phyloP scores from a whole-genome alignment of 2,113 vertebrate genomes.

The Tor tambroides region DNA sequence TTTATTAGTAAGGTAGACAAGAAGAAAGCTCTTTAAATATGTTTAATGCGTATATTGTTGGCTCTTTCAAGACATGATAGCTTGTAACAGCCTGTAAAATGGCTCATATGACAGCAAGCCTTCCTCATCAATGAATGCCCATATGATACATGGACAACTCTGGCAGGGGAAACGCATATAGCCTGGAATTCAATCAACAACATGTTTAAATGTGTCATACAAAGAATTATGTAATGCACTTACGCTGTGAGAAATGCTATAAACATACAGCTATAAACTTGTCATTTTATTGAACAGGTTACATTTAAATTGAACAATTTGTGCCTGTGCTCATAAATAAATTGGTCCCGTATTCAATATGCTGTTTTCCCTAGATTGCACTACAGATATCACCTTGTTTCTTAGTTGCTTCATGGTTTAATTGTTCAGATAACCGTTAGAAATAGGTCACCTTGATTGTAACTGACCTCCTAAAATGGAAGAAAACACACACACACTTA shows the following conservation, averaged over 20 bases:
- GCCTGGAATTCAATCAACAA: slow-evolving; percentile 25
- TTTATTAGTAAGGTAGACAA: not conserved
- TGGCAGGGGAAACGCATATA: not conserved
- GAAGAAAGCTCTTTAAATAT: slow-evolving; percentile 24
- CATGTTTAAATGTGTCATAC: slow-evolving; percentile 30
- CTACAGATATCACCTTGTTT: slow-evolving; percentile 3
- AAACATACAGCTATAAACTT: slow-evolving; percentile 30
- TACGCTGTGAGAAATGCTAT: slow-evolving; percentile 21
- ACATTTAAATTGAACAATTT: not conserved
- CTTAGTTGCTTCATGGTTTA: not conserved
- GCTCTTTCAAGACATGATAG: slow-evolving; percentile 3
- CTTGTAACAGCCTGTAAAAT: slow-evolving; percentile 17
- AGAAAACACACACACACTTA: slow-evolving; percentile 13
- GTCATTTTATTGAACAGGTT: slow-evolving; percentile 29
- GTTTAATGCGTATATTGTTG: not conserved
- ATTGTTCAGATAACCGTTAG: slow-evolving; percentile 7
- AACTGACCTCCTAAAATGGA: slow-evolving; percentile 5
- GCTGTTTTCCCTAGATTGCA: slow-evolving; percentile 7
- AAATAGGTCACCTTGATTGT: slow-evolving; percentile 34
- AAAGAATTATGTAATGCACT: slow-evolving; percentile 31
- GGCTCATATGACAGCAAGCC: slow-evolving; percentile 13
- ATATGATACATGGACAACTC: slow-evolving; percentile 9
- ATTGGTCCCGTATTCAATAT: not conserved
- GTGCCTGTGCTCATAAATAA: not conserved
- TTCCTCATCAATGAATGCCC: not conserved